These are phyloP conservation scores for Bos indicus DNA, from an alignment of 2,113 vertebrate species.

Conservation along the genomic window DNA sequence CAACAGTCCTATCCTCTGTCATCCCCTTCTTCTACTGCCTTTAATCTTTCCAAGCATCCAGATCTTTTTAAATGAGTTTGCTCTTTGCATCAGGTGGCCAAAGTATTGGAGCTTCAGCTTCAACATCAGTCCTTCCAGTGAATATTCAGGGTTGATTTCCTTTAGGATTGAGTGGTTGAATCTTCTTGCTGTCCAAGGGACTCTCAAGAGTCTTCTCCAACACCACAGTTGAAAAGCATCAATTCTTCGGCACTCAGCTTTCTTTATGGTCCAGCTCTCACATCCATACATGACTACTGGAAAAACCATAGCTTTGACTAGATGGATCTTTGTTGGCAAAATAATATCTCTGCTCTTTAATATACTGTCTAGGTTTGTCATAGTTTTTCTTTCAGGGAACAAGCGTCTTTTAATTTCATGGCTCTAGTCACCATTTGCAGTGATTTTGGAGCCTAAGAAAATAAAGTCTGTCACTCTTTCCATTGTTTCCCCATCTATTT, in stretches of 20 bases:
- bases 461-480: not conserved
- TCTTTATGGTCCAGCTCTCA: not conserved
- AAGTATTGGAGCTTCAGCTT: not conserved
- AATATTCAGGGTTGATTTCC: not conserved
- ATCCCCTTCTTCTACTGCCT: not conserved
- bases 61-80: not conserved
- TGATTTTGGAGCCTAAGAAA: not conserved
- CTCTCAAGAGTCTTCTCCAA: not conserved
- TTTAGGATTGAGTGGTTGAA: not conserved
- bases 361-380: not conserved
- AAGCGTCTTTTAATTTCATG: not conserved
- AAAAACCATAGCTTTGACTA: not conserved
- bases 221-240: not conserved
- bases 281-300: not conserved
- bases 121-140: not conserved
- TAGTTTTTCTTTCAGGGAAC: not conserved
- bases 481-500: not conserved
- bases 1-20: not conserved
- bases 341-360: not conserved
- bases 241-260: not conserved
- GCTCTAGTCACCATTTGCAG: not conserved
- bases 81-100: not conserved
- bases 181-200: not conserved
- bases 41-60: not conserved
- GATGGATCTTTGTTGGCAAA: not conserved